These are phyloP conservation scores for Eumerus sabulonum DNA, from an alignment of 2,888 invertebrate genomes.

Conservation along the genomic window DNA sequence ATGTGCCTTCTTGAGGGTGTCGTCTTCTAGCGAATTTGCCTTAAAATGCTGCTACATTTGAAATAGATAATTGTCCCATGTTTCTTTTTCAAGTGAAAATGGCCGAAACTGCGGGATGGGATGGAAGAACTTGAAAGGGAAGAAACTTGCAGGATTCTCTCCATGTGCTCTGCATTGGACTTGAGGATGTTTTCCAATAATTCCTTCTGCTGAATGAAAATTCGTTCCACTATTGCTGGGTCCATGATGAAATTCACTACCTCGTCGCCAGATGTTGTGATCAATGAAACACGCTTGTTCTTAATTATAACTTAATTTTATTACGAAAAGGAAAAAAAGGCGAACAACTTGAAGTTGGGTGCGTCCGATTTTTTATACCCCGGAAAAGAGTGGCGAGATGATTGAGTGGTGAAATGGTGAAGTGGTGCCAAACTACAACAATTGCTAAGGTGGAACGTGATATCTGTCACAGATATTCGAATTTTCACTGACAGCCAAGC, in stretches of 20 bases:
- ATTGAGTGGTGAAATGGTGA: no score
- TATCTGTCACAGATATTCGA: no score
- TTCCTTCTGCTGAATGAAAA: background rate
- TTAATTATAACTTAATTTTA: background rate
- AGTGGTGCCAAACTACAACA: no score
- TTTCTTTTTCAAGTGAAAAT: background rate
- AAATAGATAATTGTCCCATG: constrained; percentile 3
- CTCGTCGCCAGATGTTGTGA: constrained; percentile 1
- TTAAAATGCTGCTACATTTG: background rate
- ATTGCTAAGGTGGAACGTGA: no score
- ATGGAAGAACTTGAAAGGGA: no score
- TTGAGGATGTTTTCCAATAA: background rate
- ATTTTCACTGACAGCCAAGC: no score
- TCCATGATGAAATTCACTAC: constrained; percentile 4
- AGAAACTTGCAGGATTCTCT: background rate
- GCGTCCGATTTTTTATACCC: no score
- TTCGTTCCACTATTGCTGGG: constrained; percentile 2
- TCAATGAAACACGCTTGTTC: background rate
- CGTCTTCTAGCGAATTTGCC: background rate
- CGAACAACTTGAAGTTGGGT: no score
- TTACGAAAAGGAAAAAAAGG: no score
- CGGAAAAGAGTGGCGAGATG: no score
- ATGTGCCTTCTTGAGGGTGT: constrained; percentile 1
- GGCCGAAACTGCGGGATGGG: constrained; percentile 5
- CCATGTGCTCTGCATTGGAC: background rate